Evolutionary conservation across 2,888 invertebrate species (phyloP).

Genomic region (Meiosimyza platycephala): DNA sequence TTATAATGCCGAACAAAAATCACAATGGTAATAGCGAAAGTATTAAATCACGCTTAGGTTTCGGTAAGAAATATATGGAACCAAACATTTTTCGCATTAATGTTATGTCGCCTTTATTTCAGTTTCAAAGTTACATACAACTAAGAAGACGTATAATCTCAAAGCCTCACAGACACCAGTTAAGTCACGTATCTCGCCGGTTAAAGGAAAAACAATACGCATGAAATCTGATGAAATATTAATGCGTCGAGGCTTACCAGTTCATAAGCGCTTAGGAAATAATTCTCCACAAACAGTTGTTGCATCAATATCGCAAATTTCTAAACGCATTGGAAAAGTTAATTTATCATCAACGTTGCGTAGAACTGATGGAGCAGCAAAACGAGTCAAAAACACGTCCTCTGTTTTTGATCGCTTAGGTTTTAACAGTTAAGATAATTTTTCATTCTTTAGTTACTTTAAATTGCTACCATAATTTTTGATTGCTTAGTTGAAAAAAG

Average conservation of each 20-base stretch:
- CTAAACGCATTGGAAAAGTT: slow-evolving; percentile 54
- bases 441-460: not conserved
- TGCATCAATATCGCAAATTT: slow-evolving; percentile 45
- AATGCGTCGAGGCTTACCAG: slow-evolving; percentile 54
- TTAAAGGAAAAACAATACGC: slow-evolving; percentile 56
- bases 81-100: slow-evolving; percentile 27
- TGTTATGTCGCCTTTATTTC: slow-evolving; percentile 17
- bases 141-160: slow-evolving; percentile 60
- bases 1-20: slow-evolving; percentile 42
- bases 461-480: too few species aligned
- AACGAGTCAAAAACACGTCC: slow-evolving; percentile 30
- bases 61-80: slow-evolving; percentile 43
- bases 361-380: not conserved
- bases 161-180: slow-evolving; percentile 53
- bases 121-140: slow-evolving; percentile 60
- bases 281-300: slow-evolving; percentile 14
- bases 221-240: slow-evolving; percentile 64
- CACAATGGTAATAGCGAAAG: slow-evolving; percentile 44
- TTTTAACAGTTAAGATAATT: slow-evolving; percentile 51
- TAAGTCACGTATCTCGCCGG: slow-evolving; percentile 52
- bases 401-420: slow-evolving; percentile 65
- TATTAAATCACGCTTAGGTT: slow-evolving; percentile 59
- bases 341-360: slow-evolving; percentile 40
- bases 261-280: slow-evolving; percentile 61
- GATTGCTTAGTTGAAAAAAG: too few species aligned